A percentile compares a stretch with the other conserved stretches of the same genome.
Conservation (phyloP, 2,797 vertebrate species). For the Helicolenus hilgendorfi region DNA sequence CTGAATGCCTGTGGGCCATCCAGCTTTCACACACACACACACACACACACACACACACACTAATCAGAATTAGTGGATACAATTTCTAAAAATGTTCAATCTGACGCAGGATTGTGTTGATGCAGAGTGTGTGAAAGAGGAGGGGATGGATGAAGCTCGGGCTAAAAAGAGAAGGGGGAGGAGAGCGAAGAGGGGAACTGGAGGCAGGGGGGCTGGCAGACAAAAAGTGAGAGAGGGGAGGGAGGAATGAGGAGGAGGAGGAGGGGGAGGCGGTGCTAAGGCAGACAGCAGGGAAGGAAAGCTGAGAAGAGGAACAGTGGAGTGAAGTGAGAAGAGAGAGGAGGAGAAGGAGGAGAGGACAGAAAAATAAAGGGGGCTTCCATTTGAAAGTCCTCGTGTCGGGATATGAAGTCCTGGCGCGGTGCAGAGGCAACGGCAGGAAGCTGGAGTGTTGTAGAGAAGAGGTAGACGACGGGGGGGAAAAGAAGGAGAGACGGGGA, state of each 20-base stretch:
- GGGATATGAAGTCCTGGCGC: conserved; percentile 72
- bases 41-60: not conserved
- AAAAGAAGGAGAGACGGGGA: conserved; percentile 18
- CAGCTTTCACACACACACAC: not conserved
- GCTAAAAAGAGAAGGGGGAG: conserved; percentile 68
- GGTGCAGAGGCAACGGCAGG: conserved; percentile 47
- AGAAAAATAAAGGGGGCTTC: conserved; percentile 72
- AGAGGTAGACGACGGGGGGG: conserved; percentile 44
- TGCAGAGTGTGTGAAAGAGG: conserved; percentile 66
- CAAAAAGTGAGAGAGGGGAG: conserved; percentile 76
- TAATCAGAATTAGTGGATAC: not conserved
- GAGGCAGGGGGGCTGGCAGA: conserved; percentile 77
- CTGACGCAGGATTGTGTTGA: conserved; percentile 57
- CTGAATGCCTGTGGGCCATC: not conserved
- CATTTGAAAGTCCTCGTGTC: conserved; percentile 77
- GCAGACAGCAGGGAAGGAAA: conserved; percentile 85
- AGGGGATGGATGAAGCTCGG: conserved; percentile 53
- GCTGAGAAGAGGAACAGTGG: conserved; percentile 81
- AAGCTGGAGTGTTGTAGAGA: conserved; percentile 57
- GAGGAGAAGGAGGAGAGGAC: conserved; percentile 64
- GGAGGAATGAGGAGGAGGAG: conserved; percentile 56
- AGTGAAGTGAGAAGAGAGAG: conserved; percentile 76
- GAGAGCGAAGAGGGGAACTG: conserved; percentile 69
- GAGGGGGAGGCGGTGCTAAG: conserved; percentile 83
- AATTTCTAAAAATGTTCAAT: conserved; percentile 19